Percentiles rank a stretch among this genome's conserved stretches.
Evolutionary conservation across 2,113 vertebrate species (phyloP).

Genomic region (Tyrannus savana): DNA sequence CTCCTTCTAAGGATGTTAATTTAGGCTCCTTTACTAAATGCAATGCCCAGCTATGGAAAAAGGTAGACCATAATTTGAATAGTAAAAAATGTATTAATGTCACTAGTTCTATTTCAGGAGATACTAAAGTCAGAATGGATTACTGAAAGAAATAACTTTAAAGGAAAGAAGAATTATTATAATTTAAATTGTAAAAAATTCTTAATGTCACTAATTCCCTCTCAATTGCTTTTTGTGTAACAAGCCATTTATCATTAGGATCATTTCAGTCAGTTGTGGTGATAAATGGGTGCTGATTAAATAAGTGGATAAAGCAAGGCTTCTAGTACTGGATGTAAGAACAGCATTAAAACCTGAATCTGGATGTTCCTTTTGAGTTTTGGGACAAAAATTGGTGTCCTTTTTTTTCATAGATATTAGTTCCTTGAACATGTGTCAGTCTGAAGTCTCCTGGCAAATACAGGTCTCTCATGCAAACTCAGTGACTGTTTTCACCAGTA

Average conservation of each 20-base stretch:
- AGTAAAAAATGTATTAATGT: slow-evolving; percentile 15
- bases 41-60: background rate
- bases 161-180: background rate
- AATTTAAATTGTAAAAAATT: slow-evolving; percentile 15
- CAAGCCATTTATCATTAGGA: background rate
- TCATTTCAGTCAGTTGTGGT: background rate
- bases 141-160: slow-evolving; percentile 13
- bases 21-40: background rate
- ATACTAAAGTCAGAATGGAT: slow-evolving; percentile 10
- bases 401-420: background rate
- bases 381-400: background rate
- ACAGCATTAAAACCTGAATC: background rate
- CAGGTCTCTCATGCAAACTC: background rate
- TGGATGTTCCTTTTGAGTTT: background rate
- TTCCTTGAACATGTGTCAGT: background rate
- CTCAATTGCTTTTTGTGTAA: background rate
- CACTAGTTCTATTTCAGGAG: slow-evolving; percentile 5
- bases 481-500: background rate
- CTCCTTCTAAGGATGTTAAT: background rate
- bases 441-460: background rate
- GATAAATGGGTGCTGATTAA: background rate
- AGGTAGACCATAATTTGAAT: background rate
- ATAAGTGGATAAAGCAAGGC: background rate
- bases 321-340: background rate
- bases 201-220: background rate